These are phyloP conservation scores for Tupiocoris notatus DNA, from an alignment of 2,888 invertebrate genomes.

Conservation along the genomic window DNA sequence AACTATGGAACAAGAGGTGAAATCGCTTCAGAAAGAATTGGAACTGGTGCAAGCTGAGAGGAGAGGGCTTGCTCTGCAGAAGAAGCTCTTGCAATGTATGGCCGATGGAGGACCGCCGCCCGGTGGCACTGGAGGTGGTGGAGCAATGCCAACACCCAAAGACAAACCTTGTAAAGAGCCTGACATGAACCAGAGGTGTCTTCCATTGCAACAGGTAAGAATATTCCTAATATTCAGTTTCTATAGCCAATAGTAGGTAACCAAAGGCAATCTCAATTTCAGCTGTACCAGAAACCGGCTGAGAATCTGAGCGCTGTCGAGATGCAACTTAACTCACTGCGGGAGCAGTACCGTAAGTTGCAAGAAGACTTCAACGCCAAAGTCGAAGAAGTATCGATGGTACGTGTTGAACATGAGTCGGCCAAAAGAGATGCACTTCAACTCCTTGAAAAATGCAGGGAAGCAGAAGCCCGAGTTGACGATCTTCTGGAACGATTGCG, in stretches of 20 bases:
- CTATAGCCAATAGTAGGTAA: no score
- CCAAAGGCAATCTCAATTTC: no score
- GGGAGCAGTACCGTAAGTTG: constrained; percentile 62
- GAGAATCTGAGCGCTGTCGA: constrained; percentile 26
- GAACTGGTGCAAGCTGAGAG: constrained; percentile 58
- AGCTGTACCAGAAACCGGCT: constrained; percentile 4
- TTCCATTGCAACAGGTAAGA: not conserved
- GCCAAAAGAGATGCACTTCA: constrained; percentile 52
- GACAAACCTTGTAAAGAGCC: not conserved
- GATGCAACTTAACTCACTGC: constrained; percentile 59
- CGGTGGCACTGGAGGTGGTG: not conserved
- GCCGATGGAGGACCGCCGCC: constrained; percentile 1
- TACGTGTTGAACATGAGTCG: constrained; percentile 57
- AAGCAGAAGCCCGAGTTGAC: constrained; percentile 61
- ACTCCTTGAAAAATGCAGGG: constrained; percentile 53
- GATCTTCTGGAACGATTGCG: constrained; percentile 60
- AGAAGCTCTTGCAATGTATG: constrained; percentile 52
- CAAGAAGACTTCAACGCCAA: constrained; percentile 69
- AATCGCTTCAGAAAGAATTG: constrained; percentile 59
- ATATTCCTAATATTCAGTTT: no score
- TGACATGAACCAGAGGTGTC: not conserved
- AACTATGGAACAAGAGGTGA: constrained; percentile 63
- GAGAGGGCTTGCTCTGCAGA: constrained; percentile 57
- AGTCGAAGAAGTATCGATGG: constrained; percentile 61
- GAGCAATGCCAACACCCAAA: not conserved